phyloP scores from a whole-genome alignment of 2,113 vertebrate species.

The Phodopus roborovskii region DNA sequence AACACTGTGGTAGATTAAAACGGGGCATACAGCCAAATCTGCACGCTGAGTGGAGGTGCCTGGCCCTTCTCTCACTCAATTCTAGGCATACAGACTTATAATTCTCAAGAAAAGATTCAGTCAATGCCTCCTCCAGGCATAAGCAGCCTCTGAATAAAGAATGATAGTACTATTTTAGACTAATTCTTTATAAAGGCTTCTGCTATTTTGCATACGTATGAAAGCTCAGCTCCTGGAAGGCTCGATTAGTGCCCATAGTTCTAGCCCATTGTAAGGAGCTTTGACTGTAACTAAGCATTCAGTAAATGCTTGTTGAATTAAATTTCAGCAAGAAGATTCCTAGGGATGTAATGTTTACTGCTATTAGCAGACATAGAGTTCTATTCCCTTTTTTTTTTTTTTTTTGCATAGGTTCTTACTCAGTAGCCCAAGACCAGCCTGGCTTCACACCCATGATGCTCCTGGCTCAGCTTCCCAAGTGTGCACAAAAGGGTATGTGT shows the following conservation, averaged over 20 bases:
- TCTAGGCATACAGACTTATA: not conserved
- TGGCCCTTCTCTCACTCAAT: not conserved
- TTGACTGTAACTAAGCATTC: not conserved
- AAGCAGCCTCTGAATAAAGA: slow-evolving; percentile 25
- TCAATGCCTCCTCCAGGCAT: not conserved
- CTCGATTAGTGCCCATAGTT: slow-evolving; percentile 19
- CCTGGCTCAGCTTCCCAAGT: not conserved
- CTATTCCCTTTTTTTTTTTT: not conserved
- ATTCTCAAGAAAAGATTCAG: not conserved
- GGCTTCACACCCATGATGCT: not conserved
- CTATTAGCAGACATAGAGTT: not conserved
- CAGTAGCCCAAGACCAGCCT: not conserved
- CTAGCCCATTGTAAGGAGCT: not conserved
- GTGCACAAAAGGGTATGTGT: rapidly evolving
- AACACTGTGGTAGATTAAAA: not conserved
- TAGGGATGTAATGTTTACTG: not conserved
- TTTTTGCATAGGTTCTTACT: not conserved
- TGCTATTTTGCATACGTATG: not conserved
- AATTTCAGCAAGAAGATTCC: slow-evolving; percentile 37
- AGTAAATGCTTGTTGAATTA: not conserved
- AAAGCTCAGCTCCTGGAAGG: slow-evolving; percentile 13
- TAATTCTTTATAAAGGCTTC: slow-evolving; percentile 41
- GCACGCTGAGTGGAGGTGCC: not conserved
- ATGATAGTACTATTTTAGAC: slow-evolving; percentile 15
- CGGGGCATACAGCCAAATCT: not conserved